Evolutionary conservation across 2,797 vertebrate genomes (phyloP), one percentile per base, ranked within the genome.

Genomic region (Astyanax mexicanus): DNA sequence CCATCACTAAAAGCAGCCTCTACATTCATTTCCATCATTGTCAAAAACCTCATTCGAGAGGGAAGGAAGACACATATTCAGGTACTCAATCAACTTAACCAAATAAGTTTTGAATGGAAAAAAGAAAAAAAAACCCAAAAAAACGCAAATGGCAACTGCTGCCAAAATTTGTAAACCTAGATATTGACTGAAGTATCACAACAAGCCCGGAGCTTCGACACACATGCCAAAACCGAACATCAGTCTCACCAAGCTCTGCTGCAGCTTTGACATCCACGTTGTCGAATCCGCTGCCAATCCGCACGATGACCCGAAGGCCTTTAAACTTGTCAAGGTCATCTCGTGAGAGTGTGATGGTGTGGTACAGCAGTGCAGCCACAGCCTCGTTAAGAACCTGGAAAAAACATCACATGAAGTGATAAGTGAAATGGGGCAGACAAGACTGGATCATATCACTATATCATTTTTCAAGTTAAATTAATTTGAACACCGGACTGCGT

Each of bases 241-340:
- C 6, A 44, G 42, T 52, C 92, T 86, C 88, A 93, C 94, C 94
- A 65, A 95, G 88, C 78, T 95, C 94, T 66, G 93, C 93, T 52
- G 94, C 94, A 0, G 93, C 93, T 84, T 94, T 95, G 79, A 94
- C 92, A 84, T 95, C 94, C 75, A 95, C 92, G 55, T 95, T 95
- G 85, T 95, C 94, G 78, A 91, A 94, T 70, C 94, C 94, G 72
- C 93, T 94, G 82, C 94, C 94, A 77, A 95, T 95, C 80, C 93
- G 87, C 80, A 95, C 93, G 40, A 95, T 95, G 80, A 95, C 90
- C 67, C 94, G 91, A 72, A 95, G 91, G 27, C 93, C 92, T 88
- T 94, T 94, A 84, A 95, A 95, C 68, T 95, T 95, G 86, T 94
- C 93, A 79, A 95, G 89, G 84, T 95, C 94, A 64, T 94, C 93